Evolutionary conservation across 1,140 invertebrate species (phyloP).

Genomic region (Platyscapa corneri): DNA sequence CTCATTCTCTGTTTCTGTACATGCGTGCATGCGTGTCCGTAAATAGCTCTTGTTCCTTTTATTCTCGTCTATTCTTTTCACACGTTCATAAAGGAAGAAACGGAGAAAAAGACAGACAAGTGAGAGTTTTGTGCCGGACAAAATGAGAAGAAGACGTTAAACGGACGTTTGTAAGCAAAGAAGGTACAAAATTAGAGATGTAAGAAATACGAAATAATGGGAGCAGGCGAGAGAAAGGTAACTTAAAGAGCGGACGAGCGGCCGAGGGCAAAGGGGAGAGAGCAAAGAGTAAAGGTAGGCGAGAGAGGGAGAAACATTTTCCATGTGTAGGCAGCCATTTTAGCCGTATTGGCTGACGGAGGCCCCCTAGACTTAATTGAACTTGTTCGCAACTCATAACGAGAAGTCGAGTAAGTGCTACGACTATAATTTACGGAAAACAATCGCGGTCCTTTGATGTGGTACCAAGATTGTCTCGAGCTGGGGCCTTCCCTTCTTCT

Average conservation of each 20-base stretch:
- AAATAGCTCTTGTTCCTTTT: neutral
- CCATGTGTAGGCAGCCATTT: slow-evolving; percentile 70
- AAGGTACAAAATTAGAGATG: neutral
- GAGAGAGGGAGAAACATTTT: slow-evolving; percentile 43
- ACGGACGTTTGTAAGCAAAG: neutral
- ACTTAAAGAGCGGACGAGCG: slow-evolving; percentile 19
- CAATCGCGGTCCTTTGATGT: slow-evolving; percentile 73
- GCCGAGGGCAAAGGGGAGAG: slow-evolving; percentile 17
- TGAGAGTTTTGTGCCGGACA: slow-evolving; percentile 2
- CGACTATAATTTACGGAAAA: slow-evolving; percentile 74
- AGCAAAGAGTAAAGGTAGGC: slow-evolving; percentile 42
- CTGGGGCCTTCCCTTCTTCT: slow-evolving; percentile 8
- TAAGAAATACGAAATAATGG: slow-evolving; percentile 25
- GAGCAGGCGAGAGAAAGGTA: slow-evolving; percentile 9
- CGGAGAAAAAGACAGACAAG: neutral
- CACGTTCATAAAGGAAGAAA: neutral
- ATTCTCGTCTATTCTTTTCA: neutral
- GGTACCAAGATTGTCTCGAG: slow-evolving; percentile 66
- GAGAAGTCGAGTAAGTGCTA: slow-evolving; percentile 73
- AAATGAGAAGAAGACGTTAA: slow-evolving; percentile 9
- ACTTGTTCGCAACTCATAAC: slow-evolving; percentile 75
- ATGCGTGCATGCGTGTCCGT: neutral
- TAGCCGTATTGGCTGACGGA: slow-evolving; percentile 54
- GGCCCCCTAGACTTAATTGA: slow-evolving; percentile 71
- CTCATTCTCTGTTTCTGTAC: slow-evolving; percentile 10